Evolutionary conservation across 2,888 invertebrate genomes (phyloP).

Genomic region (Pomacea canaliculata): DNA sequence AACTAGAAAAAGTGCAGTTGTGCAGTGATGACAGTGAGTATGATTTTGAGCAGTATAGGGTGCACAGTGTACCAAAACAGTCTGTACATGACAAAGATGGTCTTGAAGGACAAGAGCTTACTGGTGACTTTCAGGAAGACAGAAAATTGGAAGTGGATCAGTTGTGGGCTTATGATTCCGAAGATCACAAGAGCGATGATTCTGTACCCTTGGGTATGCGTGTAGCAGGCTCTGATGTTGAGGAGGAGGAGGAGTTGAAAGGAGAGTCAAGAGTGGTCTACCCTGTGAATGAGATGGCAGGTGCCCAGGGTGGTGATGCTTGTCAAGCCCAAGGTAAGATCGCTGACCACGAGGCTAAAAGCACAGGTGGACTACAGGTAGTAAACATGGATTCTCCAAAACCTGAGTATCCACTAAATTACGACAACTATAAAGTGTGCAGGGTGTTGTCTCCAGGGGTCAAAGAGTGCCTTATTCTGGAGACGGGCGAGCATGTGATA

Average conservation of each 20-base stretch:
- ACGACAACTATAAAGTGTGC: slow-evolving; percentile 47
- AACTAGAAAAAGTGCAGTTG: slow-evolving; percentile 31
- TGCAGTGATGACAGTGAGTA: slow-evolving; percentile 26
- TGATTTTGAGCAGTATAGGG: not conserved
- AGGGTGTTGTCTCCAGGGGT: slow-evolving; percentile 41
- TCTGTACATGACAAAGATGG: not conserved
- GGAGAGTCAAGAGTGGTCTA: no score
- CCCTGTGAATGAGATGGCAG: not conserved
- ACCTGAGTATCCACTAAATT: slow-evolving; percentile 43
- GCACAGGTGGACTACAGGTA: not conserved
- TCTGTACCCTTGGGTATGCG: not conserved
- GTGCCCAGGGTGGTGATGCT: not conserved
- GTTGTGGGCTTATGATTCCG: not conserved
- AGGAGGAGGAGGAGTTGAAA: no score
- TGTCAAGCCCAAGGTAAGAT: not conserved
- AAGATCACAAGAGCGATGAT: not conserved
- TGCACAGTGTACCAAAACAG: not conserved
- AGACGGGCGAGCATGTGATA: slow-evolving; percentile 45
- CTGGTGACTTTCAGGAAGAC: slow-evolving; percentile 17
- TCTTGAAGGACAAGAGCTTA: not conserved
- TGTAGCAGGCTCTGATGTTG: no score
- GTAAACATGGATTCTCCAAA: not conserved
- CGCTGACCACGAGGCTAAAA: not conserved
- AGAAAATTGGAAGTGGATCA: not conserved
- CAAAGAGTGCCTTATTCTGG: slow-evolving; percentile 47